These are phyloP conservation scores for Ashinkailepas kermadecensis DNA, from an alignment of 2,888 invertebrate genomes.

Conservation along the genomic window DNA sequence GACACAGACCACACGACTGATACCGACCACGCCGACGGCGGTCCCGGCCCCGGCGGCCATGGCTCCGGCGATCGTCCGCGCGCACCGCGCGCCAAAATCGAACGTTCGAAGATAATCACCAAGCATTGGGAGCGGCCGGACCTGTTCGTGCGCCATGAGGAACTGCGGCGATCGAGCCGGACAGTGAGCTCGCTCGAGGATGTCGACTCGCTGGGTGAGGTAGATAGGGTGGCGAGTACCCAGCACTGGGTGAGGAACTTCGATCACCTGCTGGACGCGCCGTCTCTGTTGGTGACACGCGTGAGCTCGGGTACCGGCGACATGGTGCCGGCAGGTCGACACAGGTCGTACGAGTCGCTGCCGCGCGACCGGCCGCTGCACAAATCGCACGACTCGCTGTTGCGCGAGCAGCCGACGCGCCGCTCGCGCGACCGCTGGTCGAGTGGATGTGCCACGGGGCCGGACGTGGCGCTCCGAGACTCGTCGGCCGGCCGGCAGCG, in stretches of 20 bases:
- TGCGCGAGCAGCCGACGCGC: background rate
- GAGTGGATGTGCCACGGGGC: background rate
- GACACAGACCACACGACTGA: background rate
- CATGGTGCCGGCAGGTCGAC: background rate
- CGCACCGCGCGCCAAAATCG: background rate
- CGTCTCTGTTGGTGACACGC: background rate
- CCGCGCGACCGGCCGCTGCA: background rate
- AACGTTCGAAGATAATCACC: slow-evolving; percentile 11
- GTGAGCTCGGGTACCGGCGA: background rate
- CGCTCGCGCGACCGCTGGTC: background rate
- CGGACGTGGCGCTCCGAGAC: no score
- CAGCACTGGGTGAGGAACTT: slow-evolving; percentile 6
- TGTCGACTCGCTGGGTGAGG: background rate
- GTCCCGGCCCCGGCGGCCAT: background rate
- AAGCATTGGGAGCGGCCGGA: slow-evolving; percentile 13
- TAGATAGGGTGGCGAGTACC: background rate
- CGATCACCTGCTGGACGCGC: background rate
- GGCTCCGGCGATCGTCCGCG: no score
- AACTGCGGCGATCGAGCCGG: background rate
- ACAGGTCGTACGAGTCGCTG: background rate
- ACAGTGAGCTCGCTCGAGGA: background rate
- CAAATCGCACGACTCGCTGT: background rate
- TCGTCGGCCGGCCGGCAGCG: no score
- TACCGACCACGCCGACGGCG: background rate
- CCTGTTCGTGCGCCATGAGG: slow-evolving; percentile 8